Conservation (phyloP, 2,888 invertebrate genomes). For the Pyrochroa serraticornis region DNA sequence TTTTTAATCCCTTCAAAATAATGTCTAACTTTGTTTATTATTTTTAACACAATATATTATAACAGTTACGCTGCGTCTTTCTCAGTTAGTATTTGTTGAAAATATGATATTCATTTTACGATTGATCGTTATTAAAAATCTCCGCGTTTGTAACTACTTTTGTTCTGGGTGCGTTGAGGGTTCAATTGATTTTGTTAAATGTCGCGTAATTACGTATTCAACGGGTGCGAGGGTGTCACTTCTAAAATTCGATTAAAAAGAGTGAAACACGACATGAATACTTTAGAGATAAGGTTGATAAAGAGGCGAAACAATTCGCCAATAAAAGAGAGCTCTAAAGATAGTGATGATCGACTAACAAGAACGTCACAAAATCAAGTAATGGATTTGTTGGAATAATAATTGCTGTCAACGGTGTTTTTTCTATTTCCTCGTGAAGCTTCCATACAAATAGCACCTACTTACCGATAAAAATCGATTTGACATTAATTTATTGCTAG, state of each 20-base stretch:
- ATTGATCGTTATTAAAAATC: too few species aligned
- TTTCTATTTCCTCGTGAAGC: constrained; percentile 41
- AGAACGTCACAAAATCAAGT: constrained; percentile 33
- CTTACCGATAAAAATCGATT: constrained; percentile 45
- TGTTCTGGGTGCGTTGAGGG: not conserved
- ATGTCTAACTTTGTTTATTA: constrained; percentile 15
- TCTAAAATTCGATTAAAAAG: not conserved
- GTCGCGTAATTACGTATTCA: constrained; percentile 6
- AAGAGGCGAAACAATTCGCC: constrained; percentile 5
- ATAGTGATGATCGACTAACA: constrained; percentile 33
- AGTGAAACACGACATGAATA: not conserved
- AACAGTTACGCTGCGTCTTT: not conserved
- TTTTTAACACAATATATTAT: constrained; percentile 1
- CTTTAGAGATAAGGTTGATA: not conserved
- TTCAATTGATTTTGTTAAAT: constrained; percentile 12
- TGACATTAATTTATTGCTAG: constrained; percentile 45
- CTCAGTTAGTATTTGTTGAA: not conserved
- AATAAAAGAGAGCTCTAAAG: constrained; percentile 1
- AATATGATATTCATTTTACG: too few species aligned
- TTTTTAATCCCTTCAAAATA: constrained; percentile 20
- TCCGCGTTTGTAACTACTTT: too few species aligned
- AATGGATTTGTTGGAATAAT: constrained; percentile 43
- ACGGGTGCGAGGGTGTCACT: constrained; percentile 2
- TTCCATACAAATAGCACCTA: constrained; percentile 42
- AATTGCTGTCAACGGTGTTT: constrained; percentile 43